Evolutionary conservation across 2,113 vertebrate species (phyloP), one percentile per base, ranked within the genome.

Genomic region (Loxodonta africana): DNA sequence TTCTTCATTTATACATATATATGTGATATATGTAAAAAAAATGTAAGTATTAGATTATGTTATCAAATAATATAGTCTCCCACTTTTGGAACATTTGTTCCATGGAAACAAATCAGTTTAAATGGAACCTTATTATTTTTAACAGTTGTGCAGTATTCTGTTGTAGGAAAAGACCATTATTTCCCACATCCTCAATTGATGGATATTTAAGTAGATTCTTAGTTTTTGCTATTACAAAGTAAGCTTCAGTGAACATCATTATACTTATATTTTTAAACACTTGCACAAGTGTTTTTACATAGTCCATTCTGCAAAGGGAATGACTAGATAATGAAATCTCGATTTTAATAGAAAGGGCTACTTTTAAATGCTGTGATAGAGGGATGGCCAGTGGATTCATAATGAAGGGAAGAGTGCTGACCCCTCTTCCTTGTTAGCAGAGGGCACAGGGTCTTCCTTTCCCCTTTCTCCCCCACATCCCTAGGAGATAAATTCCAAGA

Each of bases 391-490:
- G 8, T 28, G 26, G 80, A 26, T 73, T 44, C 1, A 0, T 63
- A 44, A 69, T 53, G 67, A 77, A 33, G 18, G 67, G 41, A 85
- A n/a, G 78, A 23, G 60, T 88, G 7, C 28, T n/a, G 15, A n/a
- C 6, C 7, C 30, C 41, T 71, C 44, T 62, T 80, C n/a, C 51
- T 90, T 80, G 51, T 73, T 25, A 44, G 4, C 41, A 65, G 53
- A 87, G 46, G 44, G 7, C 8, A 71, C 25, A 63, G 80, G 21
- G 41, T 48, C 15, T 33, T 26, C 15, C 8, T 3, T 57, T 46
- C 3, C 26, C 57, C 28, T 25, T 2, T 8, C 9, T 30, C 23
- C 12, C 23, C 18, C 2, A 14, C 1, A 0, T 2, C 17, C 57
- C 46, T 11, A 60, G 48, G 46, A 77, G 78, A 71, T 60, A 28